Conservation (phyloP, 2,797 vertebrate species). For the Acrossocheilus fasciatus region DNA sequence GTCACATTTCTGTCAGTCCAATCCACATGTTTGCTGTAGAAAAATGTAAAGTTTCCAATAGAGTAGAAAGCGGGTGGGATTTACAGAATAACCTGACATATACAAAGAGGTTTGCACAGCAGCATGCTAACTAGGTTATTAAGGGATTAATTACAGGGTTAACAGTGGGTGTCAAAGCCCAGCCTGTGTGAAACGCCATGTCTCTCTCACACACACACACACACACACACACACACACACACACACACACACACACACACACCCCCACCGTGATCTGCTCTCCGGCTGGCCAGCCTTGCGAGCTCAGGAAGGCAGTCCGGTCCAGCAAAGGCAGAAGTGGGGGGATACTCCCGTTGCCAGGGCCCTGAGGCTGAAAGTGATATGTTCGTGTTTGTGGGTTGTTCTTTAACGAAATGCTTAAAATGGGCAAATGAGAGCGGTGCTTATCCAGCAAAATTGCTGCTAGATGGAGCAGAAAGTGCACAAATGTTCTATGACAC, state of each 20-base stretch:
- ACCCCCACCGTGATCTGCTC: constrained; percentile 34
- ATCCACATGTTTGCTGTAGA: neutral
- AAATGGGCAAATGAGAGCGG: constrained; percentile 83
- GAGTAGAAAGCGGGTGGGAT: constrained; percentile 3
- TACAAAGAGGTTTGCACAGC: constrained; percentile 43
- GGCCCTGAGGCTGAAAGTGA: constrained; percentile 62
- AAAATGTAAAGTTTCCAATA: constrained; percentile 52
- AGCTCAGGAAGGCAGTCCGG: constrained; percentile 62
- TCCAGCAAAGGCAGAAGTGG: constrained; percentile 45
- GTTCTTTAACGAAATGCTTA: constrained; percentile 75
- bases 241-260: constrained; percentile 30
- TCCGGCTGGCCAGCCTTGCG: constrained; percentile 57
- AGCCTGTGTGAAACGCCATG: constrained; percentile 50
- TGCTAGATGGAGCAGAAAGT: constrained; percentile 89
- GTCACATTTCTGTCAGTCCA: neutral
- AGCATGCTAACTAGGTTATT: constrained; percentile 41
- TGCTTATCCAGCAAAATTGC: constrained; percentile 89
- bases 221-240: constrained; percentile 26
- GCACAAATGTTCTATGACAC: constrained; percentile 89
- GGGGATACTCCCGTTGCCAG: constrained; percentile 59
- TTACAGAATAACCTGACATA: constrained; percentile 34
- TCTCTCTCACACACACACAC: constrained; percentile 40
- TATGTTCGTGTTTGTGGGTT: constrained; percentile 73
- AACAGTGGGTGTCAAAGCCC: constrained; percentile 59
- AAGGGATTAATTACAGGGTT: constrained; percentile 59